Conservation (phyloP, 1,140 invertebrate species). For the Melitaea cinxia region DNA sequence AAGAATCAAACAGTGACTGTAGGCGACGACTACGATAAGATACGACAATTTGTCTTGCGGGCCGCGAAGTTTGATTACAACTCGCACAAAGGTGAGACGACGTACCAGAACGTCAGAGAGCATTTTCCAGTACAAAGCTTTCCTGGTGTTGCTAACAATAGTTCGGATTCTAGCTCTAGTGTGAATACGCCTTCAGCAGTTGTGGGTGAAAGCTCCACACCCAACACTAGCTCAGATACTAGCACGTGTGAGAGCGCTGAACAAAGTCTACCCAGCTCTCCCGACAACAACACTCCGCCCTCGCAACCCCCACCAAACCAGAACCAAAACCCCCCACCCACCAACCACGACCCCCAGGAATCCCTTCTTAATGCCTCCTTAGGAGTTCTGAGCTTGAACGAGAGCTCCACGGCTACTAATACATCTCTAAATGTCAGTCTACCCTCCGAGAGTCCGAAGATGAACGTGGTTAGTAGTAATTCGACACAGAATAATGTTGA, state of each 20-base stretch:
- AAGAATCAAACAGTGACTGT: slow-evolving; percentile 49
- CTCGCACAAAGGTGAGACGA: slow-evolving; percentile 58
- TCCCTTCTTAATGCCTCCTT: slow-evolving; percentile 63
- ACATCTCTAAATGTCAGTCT: slow-evolving; percentile 71
- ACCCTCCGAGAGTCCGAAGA: slow-evolving; percentile 66
- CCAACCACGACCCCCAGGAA: slow-evolving; percentile 50
- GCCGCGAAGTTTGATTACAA: slow-evolving; percentile 62
- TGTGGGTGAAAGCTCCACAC: slow-evolving; percentile 67
- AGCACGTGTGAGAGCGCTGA: slow-evolving; percentile 77
- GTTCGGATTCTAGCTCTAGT: slow-evolving; percentile 75
- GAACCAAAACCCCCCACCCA: slow-evolving; percentile 46
- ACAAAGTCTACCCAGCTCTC: slow-evolving; percentile 71
- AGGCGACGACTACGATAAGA: slow-evolving; percentile 57
- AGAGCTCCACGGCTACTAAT: slow-evolving; percentile 74
- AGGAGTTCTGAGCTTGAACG: slow-evolving; percentile 64
- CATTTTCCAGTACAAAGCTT: slow-evolving; percentile 57
- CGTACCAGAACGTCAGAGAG: slow-evolving; percentile 66
- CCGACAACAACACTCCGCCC: slow-evolving; percentile 68
- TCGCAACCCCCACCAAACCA: slow-evolving; percentile 48
- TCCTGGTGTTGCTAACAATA: slow-evolving; percentile 53
- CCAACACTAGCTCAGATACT: slow-evolving; percentile 70
- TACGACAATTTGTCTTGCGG: slow-evolving; percentile 25
- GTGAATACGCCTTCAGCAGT: slow-evolving; percentile 69
- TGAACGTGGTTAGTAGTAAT: slow-evolving; percentile 45
- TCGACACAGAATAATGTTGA: slow-evolving; percentile 52